These are phyloP conservation scores for Hippocampus comes DNA, from an alignment of 2,113 vertebrate genomes.

Conservation along the genomic window DNA sequence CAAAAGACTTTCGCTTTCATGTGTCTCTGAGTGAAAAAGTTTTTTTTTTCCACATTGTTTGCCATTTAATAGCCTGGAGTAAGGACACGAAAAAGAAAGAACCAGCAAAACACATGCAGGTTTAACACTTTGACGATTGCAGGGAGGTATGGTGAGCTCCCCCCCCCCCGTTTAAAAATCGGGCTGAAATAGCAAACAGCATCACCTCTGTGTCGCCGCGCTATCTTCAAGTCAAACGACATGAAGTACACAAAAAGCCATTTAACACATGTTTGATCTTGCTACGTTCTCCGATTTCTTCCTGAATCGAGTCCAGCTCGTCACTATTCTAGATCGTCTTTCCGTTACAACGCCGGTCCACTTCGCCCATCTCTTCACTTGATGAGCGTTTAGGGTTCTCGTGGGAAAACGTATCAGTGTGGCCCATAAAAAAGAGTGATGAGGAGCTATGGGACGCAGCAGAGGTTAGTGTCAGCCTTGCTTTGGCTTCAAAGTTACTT, in stretches of 20 bases:
- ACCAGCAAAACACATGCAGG: not conserved
- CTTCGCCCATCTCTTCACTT: slow-evolving; percentile 4
- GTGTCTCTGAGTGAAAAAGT: no score
- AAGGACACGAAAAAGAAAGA: not conserved
- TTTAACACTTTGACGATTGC: no score
- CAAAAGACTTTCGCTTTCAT: no score
- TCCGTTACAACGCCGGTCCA: slow-evolving; percentile 1
- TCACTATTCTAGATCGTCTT: slow-evolving; percentile 1
- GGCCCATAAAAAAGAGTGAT: slow-evolving; percentile 68
- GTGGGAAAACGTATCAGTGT: slow-evolving; percentile 63
- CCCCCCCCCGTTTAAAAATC: not conserved
- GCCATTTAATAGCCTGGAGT: no score
- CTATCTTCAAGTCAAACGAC: no score
- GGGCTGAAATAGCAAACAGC: not conserved
- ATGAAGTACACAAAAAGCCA: not conserved
- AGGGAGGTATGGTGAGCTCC: not conserved
- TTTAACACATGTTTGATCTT: slow-evolving; percentile 18
- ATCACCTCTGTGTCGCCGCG: not conserved
- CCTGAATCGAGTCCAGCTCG: not conserved
- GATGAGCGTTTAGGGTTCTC: slow-evolving; percentile 52
- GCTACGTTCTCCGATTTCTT: not conserved
- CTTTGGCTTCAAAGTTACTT: slow-evolving; percentile 59
- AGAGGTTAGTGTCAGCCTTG: slow-evolving; percentile 62
- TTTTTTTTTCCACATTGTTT: no score
- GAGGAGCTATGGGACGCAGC: slow-evolving; percentile 54